Evolutionary conservation across 2,113 vertebrate species (phyloP).

Genomic region (Nymphicus hollandicus): DNA sequence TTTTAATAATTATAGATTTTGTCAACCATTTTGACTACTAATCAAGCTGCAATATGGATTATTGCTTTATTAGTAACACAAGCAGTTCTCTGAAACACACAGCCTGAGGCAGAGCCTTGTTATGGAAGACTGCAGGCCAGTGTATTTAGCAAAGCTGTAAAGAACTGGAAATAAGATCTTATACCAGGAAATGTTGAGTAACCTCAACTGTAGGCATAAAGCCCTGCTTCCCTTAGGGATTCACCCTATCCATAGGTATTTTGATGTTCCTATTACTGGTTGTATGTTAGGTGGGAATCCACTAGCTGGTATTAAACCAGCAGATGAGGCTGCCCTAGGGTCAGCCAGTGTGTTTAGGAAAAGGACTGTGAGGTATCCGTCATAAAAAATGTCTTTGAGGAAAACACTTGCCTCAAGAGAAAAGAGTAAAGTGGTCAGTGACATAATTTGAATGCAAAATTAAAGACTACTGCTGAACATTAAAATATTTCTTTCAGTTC

Average conservation of each 20-base stretch:
- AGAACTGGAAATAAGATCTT: not conserved
- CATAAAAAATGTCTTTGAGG: not conserved
- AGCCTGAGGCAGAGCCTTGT: slow-evolving; percentile 29
- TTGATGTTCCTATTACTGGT: not conserved
- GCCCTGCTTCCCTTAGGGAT: not conserved
- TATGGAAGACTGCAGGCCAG: slow-evolving; percentile 10
- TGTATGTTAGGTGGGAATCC: not conserved
- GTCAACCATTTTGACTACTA: slow-evolving; percentile 44
- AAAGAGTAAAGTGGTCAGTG: slow-evolving; percentile 19
- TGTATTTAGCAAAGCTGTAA: slow-evolving; percentile 31
- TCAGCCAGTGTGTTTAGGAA: not conserved
- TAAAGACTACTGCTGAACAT: slow-evolving; percentile 46
- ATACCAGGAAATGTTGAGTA: not conserved
- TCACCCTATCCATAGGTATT: not conserved
- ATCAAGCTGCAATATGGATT: slow-evolving; percentile 38
- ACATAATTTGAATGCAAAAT: slow-evolving; percentile 52
- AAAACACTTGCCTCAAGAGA: not conserved
- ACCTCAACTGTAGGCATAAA: not conserved
- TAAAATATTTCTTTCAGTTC: slow-evolving; percentile 46
- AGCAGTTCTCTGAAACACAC: slow-evolving; percentile 28
- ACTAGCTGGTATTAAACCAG: not conserved
- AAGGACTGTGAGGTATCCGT: not conserved
- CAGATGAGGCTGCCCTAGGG: not conserved
- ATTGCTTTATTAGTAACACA: slow-evolving; percentile 21
- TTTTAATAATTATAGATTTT: slow-evolving; percentile 41